phyloP scores from a whole-genome alignment of 37 sponge, comb jelly and placozoan genomes.

The Tethya wilhelma region DNA sequence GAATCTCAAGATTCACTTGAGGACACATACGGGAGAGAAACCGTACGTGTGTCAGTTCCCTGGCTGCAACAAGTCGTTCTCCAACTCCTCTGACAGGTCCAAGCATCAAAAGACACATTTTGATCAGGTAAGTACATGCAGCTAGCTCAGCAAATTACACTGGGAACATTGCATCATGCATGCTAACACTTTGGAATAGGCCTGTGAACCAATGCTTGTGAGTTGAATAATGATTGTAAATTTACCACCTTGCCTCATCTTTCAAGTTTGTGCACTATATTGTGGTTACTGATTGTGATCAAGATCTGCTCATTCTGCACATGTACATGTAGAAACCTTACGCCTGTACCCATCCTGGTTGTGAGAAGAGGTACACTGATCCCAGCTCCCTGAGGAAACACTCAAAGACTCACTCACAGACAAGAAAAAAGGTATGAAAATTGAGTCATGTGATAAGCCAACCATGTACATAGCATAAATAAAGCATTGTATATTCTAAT shows the following conservation, averaged over 20 bases:
- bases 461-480: no score
- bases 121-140: constrained; percentile 62
- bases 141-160: neutral
- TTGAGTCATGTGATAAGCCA: no score
- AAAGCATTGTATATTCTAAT: no score
- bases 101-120: constrained; percentile 92
- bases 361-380: constrained; percentile 93
- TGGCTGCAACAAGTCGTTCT: constrained; percentile 90
- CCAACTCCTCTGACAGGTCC: constrained; percentile 95
- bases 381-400: constrained; percentile 95
- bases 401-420: constrained; percentile 72
- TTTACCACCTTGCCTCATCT: no score
- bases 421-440: constrained; percentile 82
- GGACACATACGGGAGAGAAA: constrained; percentile 95
- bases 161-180: neutral
- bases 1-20: constrained; percentile 92
- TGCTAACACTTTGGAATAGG: no score
- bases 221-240: no score
- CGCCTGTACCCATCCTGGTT: constrained; percentile 86
- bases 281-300: no score
- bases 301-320: no score
- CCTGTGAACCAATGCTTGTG: no score
- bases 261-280: no score
- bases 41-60: constrained; percentile 82
- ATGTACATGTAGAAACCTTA: constrained; percentile 99